Conservation (phyloP, 2,113 vertebrate species). For the Callipepla squamata region DNA sequence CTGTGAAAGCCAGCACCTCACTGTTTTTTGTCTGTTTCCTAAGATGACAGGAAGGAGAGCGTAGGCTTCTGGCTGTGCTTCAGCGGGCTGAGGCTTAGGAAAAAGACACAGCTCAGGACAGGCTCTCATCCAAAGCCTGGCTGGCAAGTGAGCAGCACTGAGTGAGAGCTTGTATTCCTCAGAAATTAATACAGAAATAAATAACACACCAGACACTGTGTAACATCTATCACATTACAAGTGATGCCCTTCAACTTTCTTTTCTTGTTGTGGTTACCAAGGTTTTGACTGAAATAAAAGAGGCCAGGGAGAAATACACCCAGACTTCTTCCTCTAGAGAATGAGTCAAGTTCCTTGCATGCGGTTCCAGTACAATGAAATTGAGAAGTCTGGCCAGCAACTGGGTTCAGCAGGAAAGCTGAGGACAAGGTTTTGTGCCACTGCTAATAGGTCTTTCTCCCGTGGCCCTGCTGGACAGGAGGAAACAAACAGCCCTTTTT, state of each 20-base stretch:
- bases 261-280: background rate
- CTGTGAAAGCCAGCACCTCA: background rate
- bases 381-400: constrained; percentile 52
- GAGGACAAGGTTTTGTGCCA: constrained; percentile 26
- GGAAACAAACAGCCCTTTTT: constrained; percentile 40
- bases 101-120: constrained; percentile 28
- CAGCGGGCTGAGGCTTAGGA: constrained; percentile 36
- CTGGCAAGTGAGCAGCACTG: background rate
- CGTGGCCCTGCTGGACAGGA: background rate
- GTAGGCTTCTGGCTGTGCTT: constrained; percentile 12
- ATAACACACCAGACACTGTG: background rate
- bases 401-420: constrained; percentile 61
- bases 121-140: constrained; percentile 33
- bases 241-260: constrained; percentile 16
- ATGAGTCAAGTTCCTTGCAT: constrained; percentile 37
- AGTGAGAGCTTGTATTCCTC: constrained; percentile 22
- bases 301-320: constrained; percentile 11
- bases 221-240: constrained; percentile 29
- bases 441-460: background rate
- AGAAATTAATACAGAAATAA: constrained; percentile 34
- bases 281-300: constrained; percentile 47
- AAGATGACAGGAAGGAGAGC: constrained; percentile 23
- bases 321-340: background rate
- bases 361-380: background rate
- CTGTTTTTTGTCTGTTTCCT: background rate